Evolutionary conservation across 2,797 vertebrate species (phyloP), one percentile per base, ranked within the genome.

Genomic region (Sebastolobus altivelis): DNA sequence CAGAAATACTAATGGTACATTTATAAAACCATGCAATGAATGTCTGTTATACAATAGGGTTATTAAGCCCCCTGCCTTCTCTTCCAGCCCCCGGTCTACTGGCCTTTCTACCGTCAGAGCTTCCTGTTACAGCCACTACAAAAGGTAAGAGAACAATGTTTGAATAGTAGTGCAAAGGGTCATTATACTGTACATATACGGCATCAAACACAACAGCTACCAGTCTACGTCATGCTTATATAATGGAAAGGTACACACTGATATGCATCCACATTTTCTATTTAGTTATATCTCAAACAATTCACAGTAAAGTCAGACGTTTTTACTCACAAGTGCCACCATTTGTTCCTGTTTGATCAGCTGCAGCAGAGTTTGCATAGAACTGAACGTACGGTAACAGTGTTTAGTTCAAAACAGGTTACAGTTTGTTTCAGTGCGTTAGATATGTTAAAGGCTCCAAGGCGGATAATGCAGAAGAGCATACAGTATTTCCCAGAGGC

Each of bases 401-500:
- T 8, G n/a, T 61, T 29, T 10, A 46, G 65, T 43, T 75, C 37
- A 62, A 18, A 68, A n/a, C 77, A 46, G 71, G 72, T 84, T 83
- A 46, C 37, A 38, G 35, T 46, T 1, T 55, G 69, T 72, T 65
- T 18, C 71, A 16, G 69, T 22, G 61, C 11, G 6, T 77, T 68
- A 40, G 62, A 56, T 25, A 22, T n/a, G 35, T 63, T 46, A 73
- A 1, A 75, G 14, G 76, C 86, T 85, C 29, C 38, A 9, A 76
- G 58, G 65, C 35, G 8, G 67, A 82, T 77, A 81, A 86, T 75
- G 70, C 67, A 75, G 59, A 46, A 27, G 75, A 89, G 59, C 63
- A 43, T 63, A 40, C 38, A 18, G 54, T 11, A 33, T 85, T 54
- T 88, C 88, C 87, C 89, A 84, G 87, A 86, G 90, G 86, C 67